phyloP scores from a whole-genome alignment of 2,888 invertebrate species.

The Lagria hirta region DNA sequence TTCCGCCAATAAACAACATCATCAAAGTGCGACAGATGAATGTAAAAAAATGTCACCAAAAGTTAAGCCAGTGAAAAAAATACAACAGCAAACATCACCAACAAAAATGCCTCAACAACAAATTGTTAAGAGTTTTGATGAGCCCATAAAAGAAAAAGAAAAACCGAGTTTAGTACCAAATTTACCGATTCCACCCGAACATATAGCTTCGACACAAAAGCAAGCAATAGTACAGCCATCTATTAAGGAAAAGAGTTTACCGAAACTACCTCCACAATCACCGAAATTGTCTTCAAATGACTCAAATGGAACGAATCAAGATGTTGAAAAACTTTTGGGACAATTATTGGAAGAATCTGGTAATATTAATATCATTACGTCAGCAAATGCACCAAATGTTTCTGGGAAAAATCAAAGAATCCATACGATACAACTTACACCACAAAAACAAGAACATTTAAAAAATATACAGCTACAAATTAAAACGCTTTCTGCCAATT shows the following conservation, averaged over 20 bases:
- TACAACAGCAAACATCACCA: constrained; percentile 4
- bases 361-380: constrained; percentile 37
- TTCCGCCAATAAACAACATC: constrained; percentile 18
- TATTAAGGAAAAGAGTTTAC: constrained; percentile 27
- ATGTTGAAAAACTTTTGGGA: constrained; percentile 50
- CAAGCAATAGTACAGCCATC: constrained; percentile 47
- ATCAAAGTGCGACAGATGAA: constrained; percentile 33
- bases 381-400: constrained; percentile 22
- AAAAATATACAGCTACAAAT: constrained; percentile 70
- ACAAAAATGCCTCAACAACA: constrained; percentile 5
- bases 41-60: constrained; percentile 48
- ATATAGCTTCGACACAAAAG: constrained; percentile 38
- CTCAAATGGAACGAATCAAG: constrained; percentile 40
- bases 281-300: constrained; percentile 28
- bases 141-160: constrained; percentile 32
- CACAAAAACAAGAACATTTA: constrained; percentile 68
- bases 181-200: constrained; percentile 43
- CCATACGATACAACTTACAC: constrained; percentile 72
- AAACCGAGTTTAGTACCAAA: constrained; percentile 37
- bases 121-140: constrained; percentile 8
- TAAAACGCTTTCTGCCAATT: constrained; percentile 61
- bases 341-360: constrained; percentile 49
- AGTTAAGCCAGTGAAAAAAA: constrained; percentile 48
- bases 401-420: constrained; percentile 57
- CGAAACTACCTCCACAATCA: constrained; percentile 8